These are phyloP conservation scores for Pseudachorutes palmiensis DNA, from an alignment of 1,140 invertebrate species.

Conservation along the genomic window DNA sequence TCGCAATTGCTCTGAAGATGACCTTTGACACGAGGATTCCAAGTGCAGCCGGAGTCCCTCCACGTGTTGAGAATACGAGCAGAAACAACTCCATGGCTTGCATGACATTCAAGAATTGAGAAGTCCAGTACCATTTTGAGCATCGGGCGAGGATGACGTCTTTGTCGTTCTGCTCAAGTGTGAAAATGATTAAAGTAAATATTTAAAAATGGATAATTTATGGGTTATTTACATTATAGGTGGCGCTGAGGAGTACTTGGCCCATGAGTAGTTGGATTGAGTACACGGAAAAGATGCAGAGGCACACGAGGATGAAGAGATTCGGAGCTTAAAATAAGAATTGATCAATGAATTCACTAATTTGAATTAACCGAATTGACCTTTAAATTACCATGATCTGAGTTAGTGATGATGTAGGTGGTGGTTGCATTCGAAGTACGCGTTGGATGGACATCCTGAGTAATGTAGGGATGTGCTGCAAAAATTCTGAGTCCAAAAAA, in stretches of 20 bases:
- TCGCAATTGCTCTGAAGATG: slow-evolving; percentile 8
- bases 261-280: slow-evolving; percentile 7
- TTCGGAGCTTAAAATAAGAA: too few species aligned
- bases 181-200: too few species aligned
- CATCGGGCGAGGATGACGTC: slow-evolving; percentile 1
- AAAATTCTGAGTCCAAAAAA: slow-evolving; percentile 3
- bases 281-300: slow-evolving; percentile 8
- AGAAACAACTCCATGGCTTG: slow-evolving; percentile 3
- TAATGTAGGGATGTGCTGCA: neutral
- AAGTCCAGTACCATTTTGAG: slow-evolving; percentile 14
- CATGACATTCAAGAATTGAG: slow-evolving; percentile 5
- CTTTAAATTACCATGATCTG: neutral
- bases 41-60: slow-evolving; percentile 1
- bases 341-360: neutral
- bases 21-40: neutral
- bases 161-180: slow-evolving; percentile 5
- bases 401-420: neutral
- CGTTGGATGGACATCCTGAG: neutral
- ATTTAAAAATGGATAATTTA: neutral
- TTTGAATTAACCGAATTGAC: neutral
- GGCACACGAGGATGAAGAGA: neutral
- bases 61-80: slow-evolving; percentile 4
- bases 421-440: neutral
- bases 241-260: slow-evolving; percentile 3
- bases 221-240: neutral